A percentile compares a stretch with the other conserved stretches of the same genome.
These are phyloP conservation scores for Trachelus iudaicus DNA, from an alignment of 2,888 invertebrate genomes.

Conservation along the genomic window DNA sequence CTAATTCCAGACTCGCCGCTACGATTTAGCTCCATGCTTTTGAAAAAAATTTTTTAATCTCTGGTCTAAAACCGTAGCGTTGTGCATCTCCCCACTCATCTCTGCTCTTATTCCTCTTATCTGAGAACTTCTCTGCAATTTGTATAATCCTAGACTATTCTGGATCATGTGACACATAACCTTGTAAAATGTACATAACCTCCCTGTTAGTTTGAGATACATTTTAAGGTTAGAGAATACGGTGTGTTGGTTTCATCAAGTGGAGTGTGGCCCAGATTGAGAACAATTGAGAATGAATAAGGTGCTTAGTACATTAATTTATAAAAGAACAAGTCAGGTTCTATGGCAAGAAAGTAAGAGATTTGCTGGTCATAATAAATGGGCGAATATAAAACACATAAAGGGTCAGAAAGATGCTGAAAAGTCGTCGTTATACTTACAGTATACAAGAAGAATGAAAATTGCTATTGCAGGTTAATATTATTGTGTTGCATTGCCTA, in stretches of 20 bases:
- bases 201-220: not conserved
- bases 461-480: conserved; percentile 72
- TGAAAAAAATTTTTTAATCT: no score
- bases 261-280: not conserved
- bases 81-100: no score
- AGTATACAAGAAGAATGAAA: conserved; percentile 69
- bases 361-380: conserved; percentile 80
- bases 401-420: conserved; percentile 76
- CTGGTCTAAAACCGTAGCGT: no score
- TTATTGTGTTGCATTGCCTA: not conserved
- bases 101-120: not conserved
- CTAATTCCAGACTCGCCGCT: no score
- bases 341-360: conserved; percentile 38
- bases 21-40: no score
- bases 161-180: not conserved
- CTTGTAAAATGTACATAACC: no score
- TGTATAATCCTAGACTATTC: not conserved
- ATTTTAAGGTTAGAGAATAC: not conserved
- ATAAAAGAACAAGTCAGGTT: conserved; percentile 5
- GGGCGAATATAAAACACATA: conserved; percentile 79
- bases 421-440: conserved; percentile 66
- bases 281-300: not conserved
- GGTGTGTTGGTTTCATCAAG: not conserved
- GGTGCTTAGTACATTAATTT: not conserved
- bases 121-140: no score